Evolutionary conservation across 2,113 vertebrate species (phyloP).

Genomic region (Phasianus colchicus): DNA sequence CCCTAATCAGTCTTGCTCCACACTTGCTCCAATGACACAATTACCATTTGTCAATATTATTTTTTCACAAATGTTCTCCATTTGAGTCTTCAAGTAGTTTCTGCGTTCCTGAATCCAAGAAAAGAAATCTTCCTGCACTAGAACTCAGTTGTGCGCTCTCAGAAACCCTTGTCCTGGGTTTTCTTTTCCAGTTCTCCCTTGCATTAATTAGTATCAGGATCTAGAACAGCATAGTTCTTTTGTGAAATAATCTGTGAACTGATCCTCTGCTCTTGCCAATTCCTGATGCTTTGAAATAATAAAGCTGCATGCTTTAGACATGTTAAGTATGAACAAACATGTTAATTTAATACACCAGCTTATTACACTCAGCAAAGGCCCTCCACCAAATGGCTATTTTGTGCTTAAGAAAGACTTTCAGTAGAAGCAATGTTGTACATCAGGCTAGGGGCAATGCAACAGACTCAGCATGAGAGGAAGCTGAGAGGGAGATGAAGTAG

Average conservation of each 20-base stretch:
- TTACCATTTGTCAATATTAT: not conserved
- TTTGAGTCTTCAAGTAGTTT: not conserved
- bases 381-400: not conserved
- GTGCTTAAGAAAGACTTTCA: not conserved
- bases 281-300: not conserved
- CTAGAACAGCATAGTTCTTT: not conserved
- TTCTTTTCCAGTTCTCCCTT: not conserved
- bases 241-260: not conserved
- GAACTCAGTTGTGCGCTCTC: not conserved
- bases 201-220: fast-evolving
- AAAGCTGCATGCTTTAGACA: not conserved
- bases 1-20: not conserved
- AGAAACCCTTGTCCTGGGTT: fast-evolving
- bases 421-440: not conserved
- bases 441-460: not conserved
- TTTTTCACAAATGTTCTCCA: not conserved
- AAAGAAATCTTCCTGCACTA: not conserved
- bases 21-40: not conserved
- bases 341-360: not conserved
- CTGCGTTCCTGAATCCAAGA: not conserved
- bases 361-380: not conserved
- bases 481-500: not conserved
- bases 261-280: not conserved
- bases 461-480: not conserved
- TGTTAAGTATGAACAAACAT: not conserved